Base-by-base conservation (phyloP, 2,797 vertebrate species). In the Eremophila alpestris region DNA sequence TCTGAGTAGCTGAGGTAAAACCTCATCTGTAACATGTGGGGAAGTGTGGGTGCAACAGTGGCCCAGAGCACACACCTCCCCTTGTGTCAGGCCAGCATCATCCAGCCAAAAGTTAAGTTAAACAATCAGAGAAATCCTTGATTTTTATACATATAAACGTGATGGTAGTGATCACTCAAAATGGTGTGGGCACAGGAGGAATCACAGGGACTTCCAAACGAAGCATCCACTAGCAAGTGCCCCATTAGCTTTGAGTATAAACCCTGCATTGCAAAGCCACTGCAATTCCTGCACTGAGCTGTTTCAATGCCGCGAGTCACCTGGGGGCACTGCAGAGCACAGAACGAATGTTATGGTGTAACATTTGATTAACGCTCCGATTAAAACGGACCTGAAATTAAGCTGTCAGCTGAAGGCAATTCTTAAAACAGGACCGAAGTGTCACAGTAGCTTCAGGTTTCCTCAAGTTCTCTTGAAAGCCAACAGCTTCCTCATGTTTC, bases 251-350 rank as follows among this genome's bases (percentile, higher is more conserved):
- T 77, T 77, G 71, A 51, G 49, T 43, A 30, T 11, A 48, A 89
- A 91, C 13, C 16, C 36, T 22, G n/a, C 52, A 32, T 73, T 95
- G 80, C 52, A 58, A 68, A 85, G 78, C 13, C 21, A 8, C 69
- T 43, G 65, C 60, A 62, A 87, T 56, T 74, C 48, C 75, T 16
- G 38, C 48, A 69, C 34, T n/a, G 10, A 69, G 24, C 41, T 54
- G 67, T 71, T 80, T 26, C 70, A 40, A 34, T n/a, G 20, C 77
- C 54, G 78, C 23, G 3, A 85, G 87, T 90, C 95, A 64, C 91
- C 59, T 90, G 96, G 60, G 94, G 96, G 93, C 96, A 94, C 87
- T 62, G 62, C 46, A 65, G 92, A 93, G 92, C 91, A 82, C 85
- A 56, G 73, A 73, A 86, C 10, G 0, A 74, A 74, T 32, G 27